Percentiles rank a stretch among this genome's conserved stretches.
These are phyloP conservation scores for Drosophila bifasciata DNA, from an alignment of 1,140 invertebrate species.

Conservation along the genomic window DNA sequence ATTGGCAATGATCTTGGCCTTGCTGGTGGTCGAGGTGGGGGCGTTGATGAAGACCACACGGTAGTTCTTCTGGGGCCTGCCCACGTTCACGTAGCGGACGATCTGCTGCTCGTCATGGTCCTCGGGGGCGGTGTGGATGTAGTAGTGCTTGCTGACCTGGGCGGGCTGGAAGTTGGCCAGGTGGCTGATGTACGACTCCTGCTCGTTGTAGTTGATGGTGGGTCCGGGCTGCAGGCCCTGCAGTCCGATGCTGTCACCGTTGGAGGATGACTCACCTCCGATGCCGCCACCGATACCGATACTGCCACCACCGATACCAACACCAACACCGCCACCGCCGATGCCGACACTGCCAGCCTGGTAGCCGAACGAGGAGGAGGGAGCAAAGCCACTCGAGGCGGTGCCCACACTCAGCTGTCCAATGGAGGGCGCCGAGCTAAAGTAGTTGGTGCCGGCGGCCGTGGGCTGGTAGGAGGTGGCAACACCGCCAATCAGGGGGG, in stretches of 20 bases:
- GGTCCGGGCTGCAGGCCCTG: constrained; percentile 60
- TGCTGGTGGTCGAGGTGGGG: constrained; percentile 88
- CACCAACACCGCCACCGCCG: constrained; percentile 7
- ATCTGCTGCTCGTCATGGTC: constrained; percentile 86
- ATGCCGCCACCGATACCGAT: not conserved
- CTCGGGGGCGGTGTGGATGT: constrained; percentile 89
- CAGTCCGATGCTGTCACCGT: constrained; percentile 56
- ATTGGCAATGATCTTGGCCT: constrained; percentile 87
- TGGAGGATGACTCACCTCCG: not conserved
- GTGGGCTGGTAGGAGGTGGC: constrained; percentile 78
- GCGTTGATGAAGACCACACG: constrained; percentile 95
- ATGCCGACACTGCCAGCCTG: not conserved
- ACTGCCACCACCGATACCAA: not conserved
- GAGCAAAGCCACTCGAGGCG: constrained; percentile 29
- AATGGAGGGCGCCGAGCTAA: constrained; percentile 42
- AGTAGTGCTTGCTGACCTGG: constrained; percentile 90
- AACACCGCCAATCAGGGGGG: constrained; percentile 24
- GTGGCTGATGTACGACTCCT: constrained; percentile 85
- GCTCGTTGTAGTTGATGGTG: constrained; percentile 67
- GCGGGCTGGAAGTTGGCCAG: constrained; percentile 85
- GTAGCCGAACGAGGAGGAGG: constrained; percentile 25
- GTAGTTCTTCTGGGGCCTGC: constrained; percentile 90
- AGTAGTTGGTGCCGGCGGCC: constrained; percentile 79
- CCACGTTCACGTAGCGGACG: constrained; percentile 83
- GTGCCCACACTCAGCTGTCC: constrained; percentile 40